Conservation (phyloP, 2,888 invertebrate genomes). For the Clepsis dumicolana region DNA sequence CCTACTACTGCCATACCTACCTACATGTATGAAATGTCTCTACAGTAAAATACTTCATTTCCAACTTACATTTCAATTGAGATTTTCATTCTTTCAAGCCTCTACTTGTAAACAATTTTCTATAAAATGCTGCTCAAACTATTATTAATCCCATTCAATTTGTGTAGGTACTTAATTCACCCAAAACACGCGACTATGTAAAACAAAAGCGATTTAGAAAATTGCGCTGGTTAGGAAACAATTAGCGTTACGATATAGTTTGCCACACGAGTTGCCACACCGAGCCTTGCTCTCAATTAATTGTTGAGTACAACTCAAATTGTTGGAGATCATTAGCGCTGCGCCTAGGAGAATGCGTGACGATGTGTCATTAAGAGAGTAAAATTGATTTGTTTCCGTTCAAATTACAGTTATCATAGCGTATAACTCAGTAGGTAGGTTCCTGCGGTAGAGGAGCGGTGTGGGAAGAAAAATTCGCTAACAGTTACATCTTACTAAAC, state of each 20-base stretch:
- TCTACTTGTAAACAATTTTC: neutral
- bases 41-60: too few species aligned
- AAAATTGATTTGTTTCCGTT: too few species aligned
- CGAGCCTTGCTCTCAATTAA: slow-evolving; percentile 41
- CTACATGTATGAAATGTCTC: too few species aligned
- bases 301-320: slow-evolving; percentile 39
- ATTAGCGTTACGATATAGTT: slow-evolving; percentile 41
- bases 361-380: neutral
- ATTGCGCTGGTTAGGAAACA: slow-evolving; percentile 36
- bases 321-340: slow-evolving; percentile 27
- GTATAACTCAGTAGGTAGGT: too few species aligned
- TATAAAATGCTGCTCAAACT: neutral
- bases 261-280: slow-evolving; percentile 33
- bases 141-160: neutral
- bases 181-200: slow-evolving; percentile 28
- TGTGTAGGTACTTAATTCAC: neutral
- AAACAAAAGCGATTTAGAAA: slow-evolving; percentile 30
- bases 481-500: too few species aligned
- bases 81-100: too few species aligned
- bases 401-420: too few species aligned
- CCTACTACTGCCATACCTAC: too few species aligned
- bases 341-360: slow-evolving; percentile 4
- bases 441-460: too few species aligned
- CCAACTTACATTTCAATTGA: too few species aligned
- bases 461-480: too few species aligned